Conservation (phyloP, 2,113 vertebrate genomes). For the Tangachromis dhanisi region DNA sequence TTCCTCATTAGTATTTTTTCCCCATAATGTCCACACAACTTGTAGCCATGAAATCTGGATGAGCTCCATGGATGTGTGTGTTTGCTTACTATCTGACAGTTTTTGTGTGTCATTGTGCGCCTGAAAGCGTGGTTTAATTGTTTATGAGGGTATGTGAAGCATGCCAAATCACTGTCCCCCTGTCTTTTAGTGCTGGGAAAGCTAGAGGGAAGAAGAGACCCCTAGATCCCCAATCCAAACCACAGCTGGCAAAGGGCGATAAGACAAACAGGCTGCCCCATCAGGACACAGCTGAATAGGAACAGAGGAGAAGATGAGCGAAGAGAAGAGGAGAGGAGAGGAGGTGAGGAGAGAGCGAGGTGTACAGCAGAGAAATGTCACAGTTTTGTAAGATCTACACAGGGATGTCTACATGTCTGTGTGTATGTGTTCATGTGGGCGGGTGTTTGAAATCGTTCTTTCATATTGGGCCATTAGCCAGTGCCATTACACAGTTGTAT, state of each 20-base stretch:
- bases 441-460: conserved; percentile 12
- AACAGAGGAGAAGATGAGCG: conserved; percentile 17
- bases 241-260: conserved; percentile 55
- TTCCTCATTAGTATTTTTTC: conserved; percentile 7
- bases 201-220: conserved; percentile 31
- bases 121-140: not conserved
- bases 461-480: conserved; percentile 18
- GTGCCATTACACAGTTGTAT: not conserved
- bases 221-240: conserved; percentile 29
- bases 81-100: not conserved
- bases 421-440: not conserved
- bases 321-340: not conserved
- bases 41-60: conserved; percentile 14
- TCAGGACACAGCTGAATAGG: conserved; percentile 31
- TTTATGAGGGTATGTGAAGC: conserved; percentile 24
- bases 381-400: conserved; percentile 16
- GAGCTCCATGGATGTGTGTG: not conserved
- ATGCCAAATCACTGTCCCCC: conserved; percentile 35
- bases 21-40: not conserved
- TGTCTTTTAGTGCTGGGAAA: not conserved
- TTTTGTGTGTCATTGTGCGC: not conserved
- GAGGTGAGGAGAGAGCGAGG: not conserved
- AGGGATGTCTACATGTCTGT: not conserved
- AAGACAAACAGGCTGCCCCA: conserved; percentile 46
- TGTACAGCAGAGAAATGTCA: conserved; percentile 29